Percentiles rank a stretch among this genome's conserved stretches.
Conservation (phyloP, 2,888 invertebrate species). For the Cistogaster globosa region DNA sequence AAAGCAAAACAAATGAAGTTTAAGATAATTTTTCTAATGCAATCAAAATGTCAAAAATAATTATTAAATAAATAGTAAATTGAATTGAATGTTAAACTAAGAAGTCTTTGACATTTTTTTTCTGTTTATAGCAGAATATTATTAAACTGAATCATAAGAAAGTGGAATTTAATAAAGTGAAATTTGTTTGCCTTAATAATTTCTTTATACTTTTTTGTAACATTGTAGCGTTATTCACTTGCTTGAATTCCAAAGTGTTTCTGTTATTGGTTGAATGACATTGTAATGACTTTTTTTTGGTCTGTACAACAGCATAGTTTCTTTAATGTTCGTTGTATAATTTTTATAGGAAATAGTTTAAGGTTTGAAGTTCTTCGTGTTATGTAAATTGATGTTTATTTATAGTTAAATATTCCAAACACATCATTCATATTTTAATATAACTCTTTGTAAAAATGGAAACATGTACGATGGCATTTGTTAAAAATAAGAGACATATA, state of each 20-base stretch:
- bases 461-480: background rate
- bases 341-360: constrained; percentile 21
- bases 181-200: constrained; percentile 33
- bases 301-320: constrained; percentile 17
- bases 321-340: background rate
- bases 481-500: background rate
- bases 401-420: constrained; percentile 65
- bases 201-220: background rate
- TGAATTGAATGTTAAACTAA: background rate
- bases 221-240: constrained; percentile 8
- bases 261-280: constrained; percentile 56
- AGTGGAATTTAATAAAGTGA: constrained; percentile 34
- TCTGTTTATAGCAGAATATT: background rate
- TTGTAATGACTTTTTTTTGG: constrained; percentile 3
- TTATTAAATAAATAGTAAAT: constrained; percentile 59
- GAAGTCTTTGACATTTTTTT: background rate
- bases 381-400: constrained; percentile 18
- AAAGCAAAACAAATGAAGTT: constrained; percentile 1
- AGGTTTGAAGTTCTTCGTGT: constrained; percentile 12
- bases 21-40: constrained; percentile 17
- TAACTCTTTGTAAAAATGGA: constrained; percentile 8
- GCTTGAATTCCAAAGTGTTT: constrained; percentile 1
- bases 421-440: constrained; percentile 57
- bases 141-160: constrained; percentile 41
- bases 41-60: constrained; percentile 66